Conservation (phyloP, 2,113 vertebrate genomes). For the Anoura caudifer region DNA sequence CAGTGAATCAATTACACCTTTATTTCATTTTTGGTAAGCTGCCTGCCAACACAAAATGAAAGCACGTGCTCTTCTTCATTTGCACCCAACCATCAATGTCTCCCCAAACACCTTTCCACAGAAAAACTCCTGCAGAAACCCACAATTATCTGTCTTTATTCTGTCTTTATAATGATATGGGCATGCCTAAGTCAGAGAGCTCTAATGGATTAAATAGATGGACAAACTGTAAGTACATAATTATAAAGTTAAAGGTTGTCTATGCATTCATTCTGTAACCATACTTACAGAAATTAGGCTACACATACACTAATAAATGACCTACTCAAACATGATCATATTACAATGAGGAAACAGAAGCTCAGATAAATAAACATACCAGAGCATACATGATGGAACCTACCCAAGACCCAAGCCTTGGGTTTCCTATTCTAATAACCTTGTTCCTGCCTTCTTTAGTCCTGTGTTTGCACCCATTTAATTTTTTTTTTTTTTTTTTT, state of each 20-base stretch:
- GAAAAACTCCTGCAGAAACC: background rate
- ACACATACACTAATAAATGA: background rate
- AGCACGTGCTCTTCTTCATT: background rate
- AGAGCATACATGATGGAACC: background rate
- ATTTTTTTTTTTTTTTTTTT: too few species aligned
- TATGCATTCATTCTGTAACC: background rate
- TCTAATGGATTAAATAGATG: background rate
- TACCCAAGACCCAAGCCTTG: background rate
- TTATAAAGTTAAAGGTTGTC: background rate
- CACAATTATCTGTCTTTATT: background rate
- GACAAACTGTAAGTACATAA: background rate
- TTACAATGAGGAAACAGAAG: background rate
- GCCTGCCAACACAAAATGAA: background rate
- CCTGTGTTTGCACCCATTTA: background rate
- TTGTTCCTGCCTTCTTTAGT: background rate
- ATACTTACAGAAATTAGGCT: background rate
- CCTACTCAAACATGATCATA: background rate
- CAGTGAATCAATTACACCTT: background rate
- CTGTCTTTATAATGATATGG: background rate
- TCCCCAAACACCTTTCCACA: slow-evolving; percentile 16
- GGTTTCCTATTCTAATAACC: background rate
- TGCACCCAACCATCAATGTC: background rate
- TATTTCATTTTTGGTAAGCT: slow-evolving; percentile 19
- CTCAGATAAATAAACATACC: background rate
- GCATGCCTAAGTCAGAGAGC: background rate